Percentiles rank a stretch among this genome's conserved stretches.
phyloP scores from a whole-genome alignment of 64 coral and sea anemone genomes.

The Montipora sp. region DNA sequence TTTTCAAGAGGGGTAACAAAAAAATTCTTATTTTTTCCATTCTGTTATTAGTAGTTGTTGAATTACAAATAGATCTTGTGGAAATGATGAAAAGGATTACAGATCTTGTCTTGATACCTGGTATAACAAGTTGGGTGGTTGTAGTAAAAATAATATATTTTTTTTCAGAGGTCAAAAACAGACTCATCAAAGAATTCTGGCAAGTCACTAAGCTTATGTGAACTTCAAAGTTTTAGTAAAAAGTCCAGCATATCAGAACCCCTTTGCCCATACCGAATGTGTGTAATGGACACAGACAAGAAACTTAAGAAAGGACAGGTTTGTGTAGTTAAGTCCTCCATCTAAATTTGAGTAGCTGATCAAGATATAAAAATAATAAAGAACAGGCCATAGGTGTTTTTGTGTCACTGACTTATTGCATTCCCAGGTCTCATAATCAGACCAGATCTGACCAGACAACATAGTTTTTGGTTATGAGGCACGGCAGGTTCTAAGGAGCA shows the following conservation, averaged over 20 bases:
- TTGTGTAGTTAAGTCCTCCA: not conserved
- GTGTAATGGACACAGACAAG: constrained; percentile 37
- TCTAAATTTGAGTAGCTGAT: not conserved
- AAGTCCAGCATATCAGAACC: constrained; percentile 57
- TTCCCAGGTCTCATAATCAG: too few species aligned
- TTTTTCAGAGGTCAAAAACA: constrained; percentile 68
- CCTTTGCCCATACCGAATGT: constrained; percentile 26
- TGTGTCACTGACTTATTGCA: too few species aligned
- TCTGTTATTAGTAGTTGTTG: not conserved
- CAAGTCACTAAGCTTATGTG: constrained; percentile 57
- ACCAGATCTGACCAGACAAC: too few species aligned
- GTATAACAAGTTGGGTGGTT: not conserved
- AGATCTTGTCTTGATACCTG: too few species aligned
- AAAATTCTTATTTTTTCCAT: not conserved
- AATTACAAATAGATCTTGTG: not conserved
- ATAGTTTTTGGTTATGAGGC: too few species aligned
- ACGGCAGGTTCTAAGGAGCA: too few species aligned
- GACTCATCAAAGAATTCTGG: constrained; percentile 39
- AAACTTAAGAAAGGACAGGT: constrained; percentile 30
- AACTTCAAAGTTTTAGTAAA: constrained; percentile 5
- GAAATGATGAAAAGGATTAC: too few species aligned
- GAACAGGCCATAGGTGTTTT: too few species aligned
- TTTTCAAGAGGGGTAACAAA: not conserved
- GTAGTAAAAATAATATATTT: not conserved
- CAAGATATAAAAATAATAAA: too few species aligned